Conservation (phyloP, 2,113 vertebrate species). For the Turnix velox region DNA sequence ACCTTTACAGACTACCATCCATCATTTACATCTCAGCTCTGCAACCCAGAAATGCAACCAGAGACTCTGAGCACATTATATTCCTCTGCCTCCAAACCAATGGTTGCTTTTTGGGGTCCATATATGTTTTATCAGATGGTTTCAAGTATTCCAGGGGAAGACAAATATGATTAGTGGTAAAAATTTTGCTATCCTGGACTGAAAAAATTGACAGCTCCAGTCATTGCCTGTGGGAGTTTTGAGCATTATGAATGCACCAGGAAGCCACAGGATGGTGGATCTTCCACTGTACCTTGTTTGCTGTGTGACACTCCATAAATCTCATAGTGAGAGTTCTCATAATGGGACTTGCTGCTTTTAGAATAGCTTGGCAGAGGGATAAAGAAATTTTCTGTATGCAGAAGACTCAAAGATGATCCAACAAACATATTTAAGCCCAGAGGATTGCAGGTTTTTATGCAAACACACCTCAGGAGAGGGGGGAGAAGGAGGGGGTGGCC, state of each 20-base stretch:
- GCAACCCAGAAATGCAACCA: background rate
- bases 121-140: background rate
- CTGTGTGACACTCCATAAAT: background rate
- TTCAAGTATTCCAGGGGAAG: background rate
- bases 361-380: background rate
- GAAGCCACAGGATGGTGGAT: background rate
- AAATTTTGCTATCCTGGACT: background rate
- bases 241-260: background rate
- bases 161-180: background rate
- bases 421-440: background rate
- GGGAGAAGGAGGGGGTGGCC: background rate
- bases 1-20: background rate
- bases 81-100: background rate
- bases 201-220: background rate
- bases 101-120: background rate
- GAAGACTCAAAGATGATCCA: background rate
- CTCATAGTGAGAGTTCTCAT: background rate
- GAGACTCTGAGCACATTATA: background rate
- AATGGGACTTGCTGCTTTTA: constrained; percentile 17
- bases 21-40: background rate
- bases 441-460: background rate
- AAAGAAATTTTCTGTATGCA: background rate
- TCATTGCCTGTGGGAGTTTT: background rate
- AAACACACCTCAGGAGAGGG: background rate
- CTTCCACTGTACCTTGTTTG: background rate